These are phyloP conservation scores for Morbakka virulenta DNA, from an alignment of 30 jellyfish, hydroid and myxozoan species.

Conservation along the genomic window DNA sequence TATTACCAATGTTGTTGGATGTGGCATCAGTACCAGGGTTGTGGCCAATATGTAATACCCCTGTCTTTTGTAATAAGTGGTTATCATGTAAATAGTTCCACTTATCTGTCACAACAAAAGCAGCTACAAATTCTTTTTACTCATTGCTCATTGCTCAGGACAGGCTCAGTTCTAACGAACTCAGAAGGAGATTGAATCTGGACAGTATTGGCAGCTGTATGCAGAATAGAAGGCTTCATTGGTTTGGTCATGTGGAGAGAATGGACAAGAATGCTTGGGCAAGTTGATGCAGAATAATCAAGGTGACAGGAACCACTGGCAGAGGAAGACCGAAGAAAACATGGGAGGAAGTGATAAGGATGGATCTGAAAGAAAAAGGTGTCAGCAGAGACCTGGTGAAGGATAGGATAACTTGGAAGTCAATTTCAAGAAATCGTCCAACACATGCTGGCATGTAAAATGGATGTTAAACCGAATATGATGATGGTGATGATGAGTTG, in stretches of 20 bases:
- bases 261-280: too few relatives aligned
- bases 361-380: neutral
- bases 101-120: neutral
- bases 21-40: neutral
- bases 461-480: too few relatives aligned
- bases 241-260: too few relatives aligned
- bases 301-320: too few relatives aligned
- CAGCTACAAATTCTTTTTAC: neutral
- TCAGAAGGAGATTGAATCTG: too few relatives aligned
- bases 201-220: neutral
- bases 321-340: too few relatives aligned
- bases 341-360: neutral
- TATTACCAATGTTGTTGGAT: neutral
- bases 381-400: neutral
- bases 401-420: too few relatives aligned
- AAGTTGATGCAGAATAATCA: too few relatives aligned
- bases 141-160: neutral
- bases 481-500: neutral
- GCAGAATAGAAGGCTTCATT: too few relatives aligned
- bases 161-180: too few relatives aligned
- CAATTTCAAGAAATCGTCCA: too few relatives aligned
- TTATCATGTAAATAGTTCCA: neutral
- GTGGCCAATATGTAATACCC: neutral
- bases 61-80: neutral
- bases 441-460: too few relatives aligned